A percentile compares a stretch with the other conserved stretches of the same genome.
These are phyloP conservation scores for Diploscapter pachys DNA, from an alignment of 1,140 invertebrate species.

Conservation along the genomic window DNA sequence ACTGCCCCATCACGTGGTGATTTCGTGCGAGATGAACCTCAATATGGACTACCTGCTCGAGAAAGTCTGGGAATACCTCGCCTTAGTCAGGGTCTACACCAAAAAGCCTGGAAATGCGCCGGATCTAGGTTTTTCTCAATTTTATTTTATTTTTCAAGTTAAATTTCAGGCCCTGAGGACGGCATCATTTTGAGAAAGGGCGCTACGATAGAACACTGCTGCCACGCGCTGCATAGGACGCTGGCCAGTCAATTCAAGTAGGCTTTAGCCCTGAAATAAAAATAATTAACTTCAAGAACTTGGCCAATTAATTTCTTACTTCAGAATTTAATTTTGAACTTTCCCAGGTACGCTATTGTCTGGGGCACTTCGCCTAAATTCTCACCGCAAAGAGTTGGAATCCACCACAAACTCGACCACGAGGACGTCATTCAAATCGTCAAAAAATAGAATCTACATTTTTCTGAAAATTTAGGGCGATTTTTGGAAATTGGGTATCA, in stretches of 20 bases:
- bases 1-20: slow-evolving; percentile 83
- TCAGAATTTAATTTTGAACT: not conserved
- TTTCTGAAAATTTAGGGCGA: slow-evolving; percentile 4
- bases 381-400: slow-evolving; percentile 92
- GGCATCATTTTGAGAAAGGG: slow-evolving; percentile 53
- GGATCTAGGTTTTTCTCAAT: slow-evolving; percentile 38
- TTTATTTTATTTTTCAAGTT: too few species aligned
- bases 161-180: slow-evolving; percentile 27
- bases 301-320: not conserved
- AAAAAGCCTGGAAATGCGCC: slow-evolving; percentile 81
- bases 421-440: slow-evolving; percentile 98
- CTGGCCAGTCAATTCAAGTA: slow-evolving; percentile 79
- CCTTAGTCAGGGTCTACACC: slow-evolving; percentile 91
- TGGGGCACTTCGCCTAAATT: slow-evolving; percentile 99
- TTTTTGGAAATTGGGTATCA: not conserved
- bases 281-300: not conserved
- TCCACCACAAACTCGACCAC: slow-evolving; percentile 85
- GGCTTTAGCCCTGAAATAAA: not conserved
- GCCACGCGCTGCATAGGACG: slow-evolving; percentile 91
- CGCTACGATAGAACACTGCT: slow-evolving; percentile 63
- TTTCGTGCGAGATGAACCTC: slow-evolving; percentile 98
- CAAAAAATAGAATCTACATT: slow-evolving; percentile 73
- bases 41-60: slow-evolving; percentile 94
- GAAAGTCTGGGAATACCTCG: slow-evolving; percentile 86
- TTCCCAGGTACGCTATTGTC: slow-evolving; percentile 80